Evolutionary conservation across 2,797 vertebrate genomes (phyloP).

Genomic region (Limosa lapponica): DNA sequence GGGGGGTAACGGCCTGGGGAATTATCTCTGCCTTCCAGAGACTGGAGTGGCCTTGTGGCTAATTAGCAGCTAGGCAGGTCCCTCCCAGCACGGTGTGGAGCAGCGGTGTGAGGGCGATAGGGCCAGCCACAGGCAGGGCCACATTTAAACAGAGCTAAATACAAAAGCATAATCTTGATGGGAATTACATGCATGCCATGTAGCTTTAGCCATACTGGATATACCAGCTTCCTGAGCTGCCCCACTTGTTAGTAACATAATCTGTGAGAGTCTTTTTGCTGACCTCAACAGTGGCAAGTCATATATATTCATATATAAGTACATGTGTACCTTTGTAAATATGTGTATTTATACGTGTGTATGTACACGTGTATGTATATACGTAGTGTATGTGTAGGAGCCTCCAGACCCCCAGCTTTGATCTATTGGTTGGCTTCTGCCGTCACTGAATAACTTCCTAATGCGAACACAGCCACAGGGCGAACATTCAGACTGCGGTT

Average conservation of each 20-base stretch:
- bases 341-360: not conserved
- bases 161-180: not conserved
- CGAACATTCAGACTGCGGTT: not conserved
- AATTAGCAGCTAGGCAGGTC: not conserved
- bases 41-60: not conserved
- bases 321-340: not conserved
- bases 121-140: not conserved
- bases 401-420: not conserved
- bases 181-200: accelerated
- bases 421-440: not conserved
- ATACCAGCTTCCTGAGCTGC: not conserved
- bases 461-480: not conserved
- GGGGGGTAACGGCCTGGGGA: not conserved
- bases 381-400: not conserved
- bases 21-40: not conserved
- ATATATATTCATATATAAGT: not conserved
- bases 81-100: not conserved
- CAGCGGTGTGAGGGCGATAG: accelerated
- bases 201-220: not conserved
- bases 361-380: not conserved
- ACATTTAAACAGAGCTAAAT: not conserved
- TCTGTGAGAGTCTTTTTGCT: not conserved
- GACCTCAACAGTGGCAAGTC: not conserved
- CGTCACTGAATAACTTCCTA: not conserved
- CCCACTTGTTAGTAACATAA: not conserved